These are phyloP conservation scores for Sebastes diaconus DNA, from an alignment of 2,797 vertebrate species.

Conservation along the genomic window DNA sequence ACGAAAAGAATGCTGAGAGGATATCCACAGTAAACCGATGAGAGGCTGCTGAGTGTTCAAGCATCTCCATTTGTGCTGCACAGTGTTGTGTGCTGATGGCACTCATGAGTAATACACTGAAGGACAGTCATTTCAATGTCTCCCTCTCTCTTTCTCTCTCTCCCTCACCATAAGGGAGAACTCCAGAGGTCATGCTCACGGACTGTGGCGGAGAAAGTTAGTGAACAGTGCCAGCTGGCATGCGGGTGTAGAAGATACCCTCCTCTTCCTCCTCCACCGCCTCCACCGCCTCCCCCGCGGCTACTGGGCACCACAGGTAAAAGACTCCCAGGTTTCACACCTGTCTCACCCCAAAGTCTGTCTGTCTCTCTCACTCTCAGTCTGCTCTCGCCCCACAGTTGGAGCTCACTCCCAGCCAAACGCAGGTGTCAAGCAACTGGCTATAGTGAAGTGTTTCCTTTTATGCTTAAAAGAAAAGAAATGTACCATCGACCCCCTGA, in stretches of 20 bases:
- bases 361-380: slow-evolving; percentile 41
- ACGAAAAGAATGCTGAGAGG: slow-evolving; percentile 62
- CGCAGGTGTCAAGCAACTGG: slow-evolving; percentile 36
- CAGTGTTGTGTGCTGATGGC: slow-evolving; percentile 57
- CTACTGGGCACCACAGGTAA: slow-evolving; percentile 80
- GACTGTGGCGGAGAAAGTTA: slow-evolving; percentile 86
- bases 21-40: slow-evolving; percentile 55
- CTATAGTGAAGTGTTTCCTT: slow-evolving; percentile 41
- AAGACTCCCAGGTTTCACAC: slow-evolving; percentile 47
- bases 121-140: slow-evolving; percentile 47
- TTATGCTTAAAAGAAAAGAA: slow-evolving; percentile 28
- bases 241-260: slow-evolving; percentile 94
- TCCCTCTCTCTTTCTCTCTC: slow-evolving; percentile 58
- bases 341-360: slow-evolving; percentile 25
- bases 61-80: slow-evolving; percentile 62
- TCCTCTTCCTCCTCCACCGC: slow-evolving; percentile 90
- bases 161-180: slow-evolving; percentile 87
- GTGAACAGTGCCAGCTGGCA: slow-evolving; percentile 89
- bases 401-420: slow-evolving; percentile 32
- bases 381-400: slow-evolving; percentile 24
- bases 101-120: slow-evolving; percentile 59
- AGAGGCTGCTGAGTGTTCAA: slow-evolving; percentile 58
- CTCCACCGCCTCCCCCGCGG: slow-evolving; percentile 88
- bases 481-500: slow-evolving; percentile 36
- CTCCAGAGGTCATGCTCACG: slow-evolving; percentile 94